Conservation (phyloP, 2,888 invertebrate species). For the Amblyjoppa proteus region DNA sequence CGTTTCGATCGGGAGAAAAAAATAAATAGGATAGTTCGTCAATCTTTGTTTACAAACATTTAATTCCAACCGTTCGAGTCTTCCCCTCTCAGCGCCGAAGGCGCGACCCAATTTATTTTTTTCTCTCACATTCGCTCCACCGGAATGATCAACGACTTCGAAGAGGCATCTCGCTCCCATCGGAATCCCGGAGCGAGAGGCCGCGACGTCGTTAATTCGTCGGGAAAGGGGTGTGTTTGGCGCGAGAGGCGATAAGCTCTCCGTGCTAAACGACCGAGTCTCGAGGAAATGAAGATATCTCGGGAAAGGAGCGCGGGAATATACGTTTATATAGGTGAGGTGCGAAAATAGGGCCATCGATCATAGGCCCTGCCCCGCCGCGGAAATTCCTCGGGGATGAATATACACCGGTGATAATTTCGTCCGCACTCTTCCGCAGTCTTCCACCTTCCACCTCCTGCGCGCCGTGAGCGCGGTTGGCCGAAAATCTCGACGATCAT, state of each 20-base stretch:
- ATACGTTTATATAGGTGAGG: slow-evolving; percentile 14
- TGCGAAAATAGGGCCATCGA: slow-evolving; percentile 68
- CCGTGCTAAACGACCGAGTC: background rate
- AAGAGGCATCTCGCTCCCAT: too few species aligned
- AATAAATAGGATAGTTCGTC: slow-evolving; percentile 20
- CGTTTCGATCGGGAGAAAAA: background rate
- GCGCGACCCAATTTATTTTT: too few species aligned
- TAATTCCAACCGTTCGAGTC: slow-evolving; percentile 21
- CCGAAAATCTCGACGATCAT: slow-evolving; percentile 49
- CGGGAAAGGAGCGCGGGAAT: slow-evolving; percentile 31
- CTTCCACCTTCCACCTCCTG: background rate
- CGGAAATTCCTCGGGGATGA: slow-evolving; percentile 58
- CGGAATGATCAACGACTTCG: too few species aligned
- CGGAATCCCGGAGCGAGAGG: too few species aligned
- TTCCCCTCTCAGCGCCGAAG: background rate
- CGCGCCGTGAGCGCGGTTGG: slow-evolving; percentile 24
- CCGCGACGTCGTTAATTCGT: too few species aligned
- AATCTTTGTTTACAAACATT: slow-evolving; percentile 66
- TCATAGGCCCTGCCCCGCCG: slow-evolving; percentile 60
- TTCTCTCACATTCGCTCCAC: background rate
- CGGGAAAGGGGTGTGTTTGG: too few species aligned
- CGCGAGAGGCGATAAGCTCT: background rate
- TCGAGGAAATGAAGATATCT: slow-evolving; percentile 57
- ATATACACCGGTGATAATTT: slow-evolving; percentile 45
- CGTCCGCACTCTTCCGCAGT: slow-evolving; percentile 47